Conservation (phyloP, 1,140 invertebrate genomes). For the Streblospio benedicti region DNA sequence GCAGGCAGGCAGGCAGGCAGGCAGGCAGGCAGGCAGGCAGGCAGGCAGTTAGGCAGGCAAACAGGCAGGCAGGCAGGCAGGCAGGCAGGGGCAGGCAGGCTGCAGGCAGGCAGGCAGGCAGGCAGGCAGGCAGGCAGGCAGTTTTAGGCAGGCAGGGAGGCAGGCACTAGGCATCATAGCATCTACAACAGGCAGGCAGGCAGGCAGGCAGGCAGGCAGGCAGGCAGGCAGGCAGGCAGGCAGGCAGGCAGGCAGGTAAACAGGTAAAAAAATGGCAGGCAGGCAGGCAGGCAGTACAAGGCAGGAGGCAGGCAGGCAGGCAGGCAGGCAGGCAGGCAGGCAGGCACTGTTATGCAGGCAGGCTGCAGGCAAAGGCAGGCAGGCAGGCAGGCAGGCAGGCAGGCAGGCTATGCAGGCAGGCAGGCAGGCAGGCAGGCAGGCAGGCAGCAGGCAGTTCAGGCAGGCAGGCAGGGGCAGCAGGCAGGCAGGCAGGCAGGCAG, state of each 20-base stretch:
- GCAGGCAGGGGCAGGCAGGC: slow-evolving; percentile 14
- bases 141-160: slow-evolving; percentile 12
- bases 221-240: slow-evolving; percentile 16
- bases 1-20: slow-evolving; percentile 16
- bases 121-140: slow-evolving; percentile 15
- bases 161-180: slow-evolving; percentile 5
- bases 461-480: slow-evolving; percentile 10
- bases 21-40: slow-evolving; percentile 14
- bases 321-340: slow-evolving; percentile 16
- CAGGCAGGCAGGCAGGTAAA: slow-evolving; percentile 14
- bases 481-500: slow-evolving; percentile 14
- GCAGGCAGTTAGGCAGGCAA: slow-evolving; percentile 12
- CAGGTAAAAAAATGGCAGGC: slow-evolving; percentile 12
- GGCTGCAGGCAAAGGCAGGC: slow-evolving; percentile 12
- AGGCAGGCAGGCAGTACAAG: slow-evolving; percentile 15
- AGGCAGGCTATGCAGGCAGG: slow-evolving; percentile 7
- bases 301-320: slow-evolving; percentile 15
- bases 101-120: slow-evolving; percentile 14
- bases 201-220: slow-evolving; percentile 16
- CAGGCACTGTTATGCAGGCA: slow-evolving; percentile 8
- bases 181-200: slow-evolving; percentile 11
- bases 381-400: slow-evolving; percentile 12
- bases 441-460: slow-evolving; percentile 8
- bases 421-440: slow-evolving; percentile 14
- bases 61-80: slow-evolving; percentile 15